phyloP scores from a whole-genome alignment of 1,140 invertebrate genomes.

The Heliconius congener region DNA sequence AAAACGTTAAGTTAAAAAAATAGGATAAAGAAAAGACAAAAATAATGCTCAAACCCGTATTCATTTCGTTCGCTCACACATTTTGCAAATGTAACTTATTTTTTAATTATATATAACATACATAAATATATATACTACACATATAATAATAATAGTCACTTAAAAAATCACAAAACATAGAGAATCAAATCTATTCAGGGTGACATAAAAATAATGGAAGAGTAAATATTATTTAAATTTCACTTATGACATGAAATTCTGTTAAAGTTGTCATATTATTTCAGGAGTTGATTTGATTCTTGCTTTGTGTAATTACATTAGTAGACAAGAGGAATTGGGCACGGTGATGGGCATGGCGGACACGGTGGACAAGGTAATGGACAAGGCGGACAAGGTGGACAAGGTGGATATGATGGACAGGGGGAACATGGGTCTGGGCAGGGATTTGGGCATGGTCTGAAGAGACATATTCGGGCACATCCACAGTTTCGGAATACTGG shows the following conservation, averaged over 20 bases:
- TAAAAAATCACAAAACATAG: background rate
- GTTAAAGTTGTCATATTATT: background rate
- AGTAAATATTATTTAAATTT: no score
- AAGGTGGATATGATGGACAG: background rate
- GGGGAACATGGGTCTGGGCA: background rate
- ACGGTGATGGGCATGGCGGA: constrained; percentile 19
- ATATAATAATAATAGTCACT: background rate
- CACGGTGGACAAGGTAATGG: constrained; percentile 16
- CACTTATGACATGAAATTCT: no score
- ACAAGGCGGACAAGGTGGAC: background rate
- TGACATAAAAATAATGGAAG: no score
- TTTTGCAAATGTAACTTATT: constrained; percentile 55
- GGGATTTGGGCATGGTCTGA: constrained; percentile 15
- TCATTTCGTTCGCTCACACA: constrained; percentile 51
- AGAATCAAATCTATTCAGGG: background rate
- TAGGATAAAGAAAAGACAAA: constrained; percentile 14
- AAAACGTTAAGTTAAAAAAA: background rate
- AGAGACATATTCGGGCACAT: constrained; percentile 38
- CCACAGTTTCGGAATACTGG: constrained; percentile 53
- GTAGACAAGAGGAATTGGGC: constrained; percentile 26
- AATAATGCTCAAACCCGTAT: constrained; percentile 46
- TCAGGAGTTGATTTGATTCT: background rate
- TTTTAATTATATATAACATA: background rate
- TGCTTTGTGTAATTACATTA: background rate
- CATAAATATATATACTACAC: background rate